Conservation (phyloP, 1,140 invertebrate species). For the Heliothis subflexa region DNA sequence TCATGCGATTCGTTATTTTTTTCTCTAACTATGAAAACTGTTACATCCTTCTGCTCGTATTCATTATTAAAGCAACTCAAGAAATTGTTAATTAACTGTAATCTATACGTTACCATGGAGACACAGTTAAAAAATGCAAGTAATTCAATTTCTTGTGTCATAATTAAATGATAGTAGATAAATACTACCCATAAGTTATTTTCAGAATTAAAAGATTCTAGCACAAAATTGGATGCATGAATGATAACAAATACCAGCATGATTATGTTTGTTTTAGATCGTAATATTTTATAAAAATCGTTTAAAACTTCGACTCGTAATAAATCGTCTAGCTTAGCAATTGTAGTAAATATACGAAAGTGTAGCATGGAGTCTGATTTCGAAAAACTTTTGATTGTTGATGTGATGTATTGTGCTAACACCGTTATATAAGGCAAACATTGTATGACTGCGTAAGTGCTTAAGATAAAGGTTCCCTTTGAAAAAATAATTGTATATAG, state of each 20-base stretch:
- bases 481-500: not conserved
- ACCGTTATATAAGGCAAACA: not conserved
- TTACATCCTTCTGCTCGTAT: not conserved
- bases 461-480: not conserved
- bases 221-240: not conserved
- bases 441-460: no score
- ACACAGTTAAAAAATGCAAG: not conserved
- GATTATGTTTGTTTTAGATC: not conserved
- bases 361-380: not conserved
- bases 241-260: not conserved
- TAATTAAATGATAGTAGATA: not conserved
- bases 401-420: not conserved
- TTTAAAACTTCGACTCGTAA: not conserved
- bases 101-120: not conserved
- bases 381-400: not conserved
- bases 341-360: not conserved
- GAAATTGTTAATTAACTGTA: not conserved
- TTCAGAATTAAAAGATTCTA: not conserved
- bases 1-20: not conserved
- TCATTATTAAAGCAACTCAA: not conserved
- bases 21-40: not conserved
- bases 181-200: not conserved
- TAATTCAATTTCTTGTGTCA: not conserved
- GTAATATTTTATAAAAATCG: constrained; percentile 4
- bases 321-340: not conserved